Evolutionary conservation across 2,113 vertebrate species (phyloP), one percentile per base, ranked within the genome.

Genomic region (Gymnorhina tibicen): DNA sequence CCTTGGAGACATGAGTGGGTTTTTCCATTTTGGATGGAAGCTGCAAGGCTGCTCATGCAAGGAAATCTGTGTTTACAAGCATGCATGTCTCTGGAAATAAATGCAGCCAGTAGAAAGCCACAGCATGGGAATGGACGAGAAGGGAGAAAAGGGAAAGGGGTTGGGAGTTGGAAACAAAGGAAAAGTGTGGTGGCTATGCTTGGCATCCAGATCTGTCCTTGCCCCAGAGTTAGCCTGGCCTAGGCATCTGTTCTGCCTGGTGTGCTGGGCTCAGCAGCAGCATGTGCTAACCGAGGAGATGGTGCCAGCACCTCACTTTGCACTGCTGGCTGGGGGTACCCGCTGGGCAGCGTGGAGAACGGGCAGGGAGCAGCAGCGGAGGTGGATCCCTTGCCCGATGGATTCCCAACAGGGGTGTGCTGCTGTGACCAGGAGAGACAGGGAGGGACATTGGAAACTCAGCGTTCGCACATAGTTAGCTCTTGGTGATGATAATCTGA

Each of bases 381-480:
- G 80, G n/a, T 18, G 2, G 32, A 27, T 78, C 41, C 55, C 32
- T 80, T 66, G n/a, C 58, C 46, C 37, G 14, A 4, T 2, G 1
- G 21, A 24, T 84, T 89, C 37, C 39, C 35, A 22, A 27, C 24
- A 66, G n/a, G 17, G 18, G 5, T 0, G 0, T 49, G 47, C 15
- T 13, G 2, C 30, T 58, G 85, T 50, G 63, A 52, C 21, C 41
- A n/a, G 39, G 41, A 44, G 52, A 76, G 64, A 28, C 2, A 7
- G 47, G 14, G 7, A 33, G 41, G 39, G 56, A 55, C 37, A 44
- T 23, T 59, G 27, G 52, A 68, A 24, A 66, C 70, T 63, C 2
- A 1, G 28, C 0, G 0, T 79, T 67, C 66, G 62, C 33, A 35
- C 1, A 1, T 12, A 44, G 35, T 73, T 84, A 84, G 39, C 33